A percentile compares a stretch with the other conserved stretches of the same genome.
These are phyloP conservation scores for Periplaneta americana DNA, from an alignment of 1,140 invertebrate genomes.

Conservation along the genomic window DNA sequence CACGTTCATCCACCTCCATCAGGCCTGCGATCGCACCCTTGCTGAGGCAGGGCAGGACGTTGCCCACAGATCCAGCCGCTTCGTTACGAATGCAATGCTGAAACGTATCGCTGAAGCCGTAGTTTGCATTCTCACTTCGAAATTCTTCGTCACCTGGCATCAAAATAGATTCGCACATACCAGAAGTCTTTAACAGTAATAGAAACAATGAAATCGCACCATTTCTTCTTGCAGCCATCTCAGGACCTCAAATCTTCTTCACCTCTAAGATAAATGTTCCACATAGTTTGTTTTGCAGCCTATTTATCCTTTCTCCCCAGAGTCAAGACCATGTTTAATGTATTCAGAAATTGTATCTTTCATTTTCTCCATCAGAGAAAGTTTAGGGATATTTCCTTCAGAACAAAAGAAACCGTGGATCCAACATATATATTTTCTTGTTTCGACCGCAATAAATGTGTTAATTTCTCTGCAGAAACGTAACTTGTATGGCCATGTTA, in stretches of 20 bases:
- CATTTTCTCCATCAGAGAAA: background rate
- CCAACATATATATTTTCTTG: background rate
- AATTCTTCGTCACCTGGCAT: background rate
- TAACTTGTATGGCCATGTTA: background rate
- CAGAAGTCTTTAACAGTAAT: background rate
- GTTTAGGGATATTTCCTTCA: background rate
- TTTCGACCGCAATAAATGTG: background rate
- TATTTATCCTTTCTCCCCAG: background rate
- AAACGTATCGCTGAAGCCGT: background rate
- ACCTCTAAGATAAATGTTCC: no score
- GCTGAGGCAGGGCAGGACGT: background rate
- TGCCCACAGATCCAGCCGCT: background rate
- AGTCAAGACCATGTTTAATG: background rate
- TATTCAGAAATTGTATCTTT: background rate
- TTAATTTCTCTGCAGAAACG: no score
- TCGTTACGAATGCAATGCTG: background rate
- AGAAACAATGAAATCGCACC: no score
- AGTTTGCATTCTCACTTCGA: background rate
- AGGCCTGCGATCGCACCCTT: background rate
- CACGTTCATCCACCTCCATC: constrained; percentile 46
- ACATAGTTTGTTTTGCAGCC: background rate
- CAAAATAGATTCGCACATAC: background rate
- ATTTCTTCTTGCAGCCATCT: no score
- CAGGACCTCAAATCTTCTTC: no score
- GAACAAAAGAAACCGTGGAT: background rate